Base-by-base conservation (phyloP, 1,140 invertebrate genomes). In the Orius insidiosus region DNA sequence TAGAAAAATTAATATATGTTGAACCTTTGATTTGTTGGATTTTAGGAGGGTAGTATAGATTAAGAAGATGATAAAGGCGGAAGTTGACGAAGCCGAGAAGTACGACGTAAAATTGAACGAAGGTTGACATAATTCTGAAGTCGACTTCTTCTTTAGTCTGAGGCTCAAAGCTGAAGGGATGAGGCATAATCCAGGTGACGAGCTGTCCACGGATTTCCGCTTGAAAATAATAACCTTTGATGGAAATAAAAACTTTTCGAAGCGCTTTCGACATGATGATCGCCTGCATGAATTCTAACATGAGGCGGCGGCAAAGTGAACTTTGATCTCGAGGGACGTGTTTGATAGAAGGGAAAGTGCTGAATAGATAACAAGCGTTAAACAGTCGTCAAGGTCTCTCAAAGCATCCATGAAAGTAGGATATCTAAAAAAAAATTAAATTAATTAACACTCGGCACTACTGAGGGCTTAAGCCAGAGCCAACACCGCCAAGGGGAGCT, bases 161-260 rank as follows among this genome's bases (percentile, higher is more conserved):
- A 18, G 80, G 81, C 62, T 70, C 59, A 60, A 80, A 85, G 37
- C 76, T 75, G 60, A 95, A 88, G 53, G 88, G 81, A 71, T 99
- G 96, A 6, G 95, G 94, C 2, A 95, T 78, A 55, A 98, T 85
- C 95, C 95, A 99, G 15, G 86, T 98, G 7, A 99, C 74, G n/a
- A 72, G 84, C 64, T 96, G 83, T 3, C 93, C 94, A 67, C 87
- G 85, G 49, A 99, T 76, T 60, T 98, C 92, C 7, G 84, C 94
- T 69, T 99, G 94, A 64, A 88, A 99, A 61, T 99, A 99, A 57
- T 94, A 96, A 15, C 96, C 95, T 68, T 98, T 98, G 39, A 98
- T 90, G 1, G 92, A 95, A 31, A 97, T 78, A 64, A 98, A 98
- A 6, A 95, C 89, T 72, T 98, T 98, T 24, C 87, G 70, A 5